Evolutionary conservation across 2,113 vertebrate genomes (phyloP).

Genomic region (Lophotis ruficrista): DNA sequence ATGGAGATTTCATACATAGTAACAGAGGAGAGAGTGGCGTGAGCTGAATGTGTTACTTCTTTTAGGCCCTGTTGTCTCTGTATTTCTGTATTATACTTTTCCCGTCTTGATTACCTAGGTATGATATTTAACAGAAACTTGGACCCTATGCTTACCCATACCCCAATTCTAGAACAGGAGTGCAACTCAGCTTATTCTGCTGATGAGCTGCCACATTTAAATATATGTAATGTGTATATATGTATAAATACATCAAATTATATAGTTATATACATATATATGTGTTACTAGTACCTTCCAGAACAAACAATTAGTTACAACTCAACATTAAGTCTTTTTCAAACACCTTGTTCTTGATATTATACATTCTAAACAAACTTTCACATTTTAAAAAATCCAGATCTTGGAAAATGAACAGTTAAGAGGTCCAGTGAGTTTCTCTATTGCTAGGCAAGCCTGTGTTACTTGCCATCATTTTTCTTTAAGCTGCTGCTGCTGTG

Average conservation of each 20-base stretch:
- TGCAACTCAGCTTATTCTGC: not conserved
- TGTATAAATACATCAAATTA: not conserved
- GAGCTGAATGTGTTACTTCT: not conserved
- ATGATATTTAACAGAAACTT: constrained; percentile 22
- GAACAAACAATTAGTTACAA: constrained; percentile 13
- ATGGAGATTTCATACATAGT: not conserved
- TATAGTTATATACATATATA: not conserved
- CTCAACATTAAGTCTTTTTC: constrained; percentile 41
- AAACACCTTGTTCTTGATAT: constrained; percentile 35
- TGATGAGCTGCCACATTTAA: not conserved
- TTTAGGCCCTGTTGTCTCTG: not conserved
- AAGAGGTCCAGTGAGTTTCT: not conserved
- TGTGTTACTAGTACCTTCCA: constrained; percentile 10
- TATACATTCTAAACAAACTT: constrained; percentile 47
- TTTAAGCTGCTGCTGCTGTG: not conserved
- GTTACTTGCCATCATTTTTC: not conserved
- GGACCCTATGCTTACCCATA: not conserved
- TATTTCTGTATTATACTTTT: not conserved
- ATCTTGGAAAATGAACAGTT: constrained; percentile 6
- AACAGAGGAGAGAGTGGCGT: not conserved
- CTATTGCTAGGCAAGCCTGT: not conserved
- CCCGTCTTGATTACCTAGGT: not conserved
- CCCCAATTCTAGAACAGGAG: not conserved
- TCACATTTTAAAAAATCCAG: constrained; percentile 41
- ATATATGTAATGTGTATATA: not conserved